A percentile compares a stretch with the other conserved stretches of the same genome.
Conservation (phyloP, 1,140 invertebrate species). For the Diabrotica undecimpunctata region DNA sequence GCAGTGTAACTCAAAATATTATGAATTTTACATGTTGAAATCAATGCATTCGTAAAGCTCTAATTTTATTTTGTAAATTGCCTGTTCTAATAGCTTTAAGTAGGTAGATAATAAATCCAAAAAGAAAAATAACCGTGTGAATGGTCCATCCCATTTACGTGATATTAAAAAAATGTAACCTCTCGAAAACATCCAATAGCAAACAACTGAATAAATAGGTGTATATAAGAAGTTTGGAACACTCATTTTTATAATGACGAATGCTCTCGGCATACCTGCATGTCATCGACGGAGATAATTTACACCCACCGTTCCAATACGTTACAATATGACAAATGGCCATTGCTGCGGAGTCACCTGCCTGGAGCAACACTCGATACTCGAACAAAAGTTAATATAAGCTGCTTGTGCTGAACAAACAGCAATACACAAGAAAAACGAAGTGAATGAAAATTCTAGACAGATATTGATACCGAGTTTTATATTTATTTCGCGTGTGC, state of each 20-base stretch:
- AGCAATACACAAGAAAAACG: not conserved
- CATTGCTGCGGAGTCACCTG: conserved; percentile 1
- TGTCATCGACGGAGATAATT: conserved; percentile 14
- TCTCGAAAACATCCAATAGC: not conserved
- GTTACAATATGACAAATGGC: conserved; percentile 12
- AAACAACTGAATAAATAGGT: conserved; percentile 2
- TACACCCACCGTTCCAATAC: conserved; percentile 13
- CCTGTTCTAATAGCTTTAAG: not conserved
- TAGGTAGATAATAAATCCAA: conserved; percentile 1
- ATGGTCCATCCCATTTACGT: not conserved
- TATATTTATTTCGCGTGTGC: not conserved
- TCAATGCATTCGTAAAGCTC: too few species aligned
- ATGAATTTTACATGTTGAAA: too few species aligned
- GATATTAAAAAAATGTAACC: not conserved
- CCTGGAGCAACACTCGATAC: not conserved
- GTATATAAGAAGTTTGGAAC: not conserved
- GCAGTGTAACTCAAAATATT: too few species aligned
- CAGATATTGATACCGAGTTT: not conserved
- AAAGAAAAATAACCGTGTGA: not conserved
- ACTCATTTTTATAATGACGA: conserved; percentile 10
- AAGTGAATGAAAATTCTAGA: not conserved
- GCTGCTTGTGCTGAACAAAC: not conserved
- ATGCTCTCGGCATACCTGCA: conserved; percentile 15
- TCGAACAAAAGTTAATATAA: conserved; percentile 1
- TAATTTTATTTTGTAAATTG: too few species aligned